A percentile compares a stretch with the other conserved stretches of the same genome.
Conservation (phyloP, 2,797 vertebrate genomes). For the Chelon labrosus region DNA sequence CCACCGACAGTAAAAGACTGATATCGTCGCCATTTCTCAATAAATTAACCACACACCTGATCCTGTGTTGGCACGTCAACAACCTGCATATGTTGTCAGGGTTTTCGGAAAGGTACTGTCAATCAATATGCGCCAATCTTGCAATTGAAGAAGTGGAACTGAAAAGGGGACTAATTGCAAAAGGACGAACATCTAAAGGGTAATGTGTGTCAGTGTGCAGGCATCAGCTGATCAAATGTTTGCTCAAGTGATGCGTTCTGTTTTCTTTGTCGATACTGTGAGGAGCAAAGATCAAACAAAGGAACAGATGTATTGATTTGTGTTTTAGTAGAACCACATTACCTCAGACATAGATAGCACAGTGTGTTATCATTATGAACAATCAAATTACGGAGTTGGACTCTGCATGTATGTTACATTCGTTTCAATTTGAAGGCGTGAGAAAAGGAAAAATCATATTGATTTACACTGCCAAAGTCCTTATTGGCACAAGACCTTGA, state of each 20-base stretch:
- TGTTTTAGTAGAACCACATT: not conserved
- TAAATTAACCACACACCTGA: not conserved
- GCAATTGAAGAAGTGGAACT: not conserved
- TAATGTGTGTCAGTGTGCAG: constrained; percentile 5
- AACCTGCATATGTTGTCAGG: not conserved
- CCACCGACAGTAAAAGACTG: not conserved
- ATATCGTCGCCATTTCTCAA: not conserved
- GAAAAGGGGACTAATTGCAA: not conserved
- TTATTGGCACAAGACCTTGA: not conserved
- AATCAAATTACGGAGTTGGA: not conserved
- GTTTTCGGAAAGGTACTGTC: not conserved
- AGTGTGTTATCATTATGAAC: not conserved
- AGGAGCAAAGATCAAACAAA: constrained; percentile 50
- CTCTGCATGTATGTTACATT: not conserved
- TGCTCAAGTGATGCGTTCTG: constrained; percentile 2
- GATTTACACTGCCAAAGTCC: not conserved
- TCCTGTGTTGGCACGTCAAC: not conserved
- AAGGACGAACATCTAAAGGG: not conserved
- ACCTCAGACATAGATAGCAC: constrained; percentile 13
- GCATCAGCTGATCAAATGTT: constrained; percentile 27
- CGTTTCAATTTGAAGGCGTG: not conserved
- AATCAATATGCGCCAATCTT: not conserved
- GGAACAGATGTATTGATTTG: constrained; percentile 36
- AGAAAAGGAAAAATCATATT: not conserved
- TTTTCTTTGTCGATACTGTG: constrained; percentile 12